Percentiles rank a stretch among this genome's conserved stretches.
Evolutionary conservation across 2,797 vertebrate genomes (phyloP).

Genomic region (Myotis vivesi): DNA sequence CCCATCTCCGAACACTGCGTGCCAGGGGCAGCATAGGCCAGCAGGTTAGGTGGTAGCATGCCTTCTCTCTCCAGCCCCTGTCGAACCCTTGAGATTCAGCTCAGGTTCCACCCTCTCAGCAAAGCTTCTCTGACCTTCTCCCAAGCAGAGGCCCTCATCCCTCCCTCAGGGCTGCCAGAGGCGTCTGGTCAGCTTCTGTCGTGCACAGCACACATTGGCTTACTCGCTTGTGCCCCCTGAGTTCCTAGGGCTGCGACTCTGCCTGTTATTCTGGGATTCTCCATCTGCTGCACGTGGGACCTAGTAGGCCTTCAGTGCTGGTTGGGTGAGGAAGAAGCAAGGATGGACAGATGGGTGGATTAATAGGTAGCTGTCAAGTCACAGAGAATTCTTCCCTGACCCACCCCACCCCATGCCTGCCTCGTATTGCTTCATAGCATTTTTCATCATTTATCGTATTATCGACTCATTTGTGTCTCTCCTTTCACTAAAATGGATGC

Average conservation of each 20-base stretch:
- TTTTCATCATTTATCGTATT: not conserved
- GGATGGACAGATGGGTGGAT: not conserved
- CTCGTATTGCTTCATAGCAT: not conserved
- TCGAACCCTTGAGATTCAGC: not conserved
- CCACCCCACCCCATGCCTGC: too few species aligned
- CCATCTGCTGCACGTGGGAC: not conserved
- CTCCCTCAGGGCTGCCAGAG: not conserved
- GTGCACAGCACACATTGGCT: fast-evolving
- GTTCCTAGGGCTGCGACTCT: not conserved
- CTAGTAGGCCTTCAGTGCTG: not conserved
- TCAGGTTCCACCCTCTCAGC: not conserved
- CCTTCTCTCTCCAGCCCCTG: not conserved
- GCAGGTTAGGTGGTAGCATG: fast-evolving
- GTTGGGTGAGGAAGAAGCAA: not conserved
- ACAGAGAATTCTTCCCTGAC: not conserved
- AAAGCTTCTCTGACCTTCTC: not conserved
- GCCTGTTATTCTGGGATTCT: not conserved
- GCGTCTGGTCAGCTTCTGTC: fast-evolving
- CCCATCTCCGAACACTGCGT: fast-evolving
- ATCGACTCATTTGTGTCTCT: not conserved
- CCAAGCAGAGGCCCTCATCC: not conserved
- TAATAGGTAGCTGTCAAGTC: not conserved
- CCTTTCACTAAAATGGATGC: not conserved
- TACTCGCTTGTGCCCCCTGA: not conserved
- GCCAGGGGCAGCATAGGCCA: fast-evolving